A percentile compares a stretch with the other conserved stretches of the same genome.
These are phyloP conservation scores for Murina feae DNA, from an alignment of 2,113 vertebrate genomes.

Conservation along the genomic window DNA sequence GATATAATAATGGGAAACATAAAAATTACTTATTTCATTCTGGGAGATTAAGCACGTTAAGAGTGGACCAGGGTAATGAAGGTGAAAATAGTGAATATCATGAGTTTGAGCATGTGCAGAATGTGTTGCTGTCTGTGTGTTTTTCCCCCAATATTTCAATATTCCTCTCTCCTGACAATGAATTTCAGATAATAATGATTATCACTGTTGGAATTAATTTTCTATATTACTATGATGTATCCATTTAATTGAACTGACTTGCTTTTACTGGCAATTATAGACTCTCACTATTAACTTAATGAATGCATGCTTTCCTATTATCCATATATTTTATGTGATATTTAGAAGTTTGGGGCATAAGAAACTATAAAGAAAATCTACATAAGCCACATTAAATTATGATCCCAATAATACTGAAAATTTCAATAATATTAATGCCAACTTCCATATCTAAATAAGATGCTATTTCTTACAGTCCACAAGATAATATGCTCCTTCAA, in stretches of 20 bases:
- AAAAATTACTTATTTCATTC: neutral
- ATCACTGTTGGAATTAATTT: slow-evolving; percentile 64
- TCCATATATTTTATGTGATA: slow-evolving; percentile 51
- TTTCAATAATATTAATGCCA: slow-evolving; percentile 21
- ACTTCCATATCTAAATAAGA: slow-evolving; percentile 22
- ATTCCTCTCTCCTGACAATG: slow-evolving; percentile 7
- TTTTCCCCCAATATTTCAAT: neutral
- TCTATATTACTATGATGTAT: slow-evolving; percentile 51
- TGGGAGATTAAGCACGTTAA: neutral
- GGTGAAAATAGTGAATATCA: neutral
- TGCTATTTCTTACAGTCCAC: neutral
- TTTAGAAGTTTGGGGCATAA: slow-evolving; percentile 55
- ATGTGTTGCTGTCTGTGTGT: neutral
- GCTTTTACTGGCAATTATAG: slow-evolving; percentile 58
- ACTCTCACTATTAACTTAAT: slow-evolving; percentile 59
- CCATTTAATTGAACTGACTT: slow-evolving; percentile 57
- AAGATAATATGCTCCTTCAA: neutral
- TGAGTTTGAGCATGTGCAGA: neutral
- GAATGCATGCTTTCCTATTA: slow-evolving; percentile 41
- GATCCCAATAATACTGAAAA: neutral
- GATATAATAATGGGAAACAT: neutral
- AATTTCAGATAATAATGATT: slow-evolving; percentile 54
- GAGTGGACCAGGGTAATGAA: neutral
- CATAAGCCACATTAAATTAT: slow-evolving; percentile 48
- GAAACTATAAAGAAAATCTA: slow-evolving; percentile 49